A percentile compares a stretch with the other conserved stretches of the same genome.
These are phyloP conservation scores for Megaptera novaeangliae DNA, from an alignment of 2,113 vertebrate species.

Conservation along the genomic window DNA sequence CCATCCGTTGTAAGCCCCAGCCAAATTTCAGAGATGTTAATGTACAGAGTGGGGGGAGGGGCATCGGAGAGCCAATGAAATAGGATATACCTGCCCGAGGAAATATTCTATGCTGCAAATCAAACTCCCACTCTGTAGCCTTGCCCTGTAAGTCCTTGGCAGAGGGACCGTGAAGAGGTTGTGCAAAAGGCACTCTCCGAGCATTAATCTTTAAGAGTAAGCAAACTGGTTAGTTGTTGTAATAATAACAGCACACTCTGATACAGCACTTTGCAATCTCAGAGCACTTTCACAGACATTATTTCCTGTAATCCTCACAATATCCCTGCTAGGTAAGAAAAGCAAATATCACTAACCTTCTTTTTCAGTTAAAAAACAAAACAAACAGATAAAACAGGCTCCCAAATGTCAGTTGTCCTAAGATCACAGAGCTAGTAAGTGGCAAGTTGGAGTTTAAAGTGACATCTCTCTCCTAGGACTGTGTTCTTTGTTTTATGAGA, in stretches of 20 bases:
- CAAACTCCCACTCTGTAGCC: not conserved
- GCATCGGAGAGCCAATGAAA: not conserved
- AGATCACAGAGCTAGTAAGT: constrained; percentile 18
- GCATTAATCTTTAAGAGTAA: constrained; percentile 12
- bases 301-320: constrained; percentile 30
- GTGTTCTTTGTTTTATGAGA: not conserved
- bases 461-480: not conserved
- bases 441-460: not conserved
- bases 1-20: not conserved
- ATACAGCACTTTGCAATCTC: not conserved
- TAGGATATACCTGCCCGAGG: not conserved
- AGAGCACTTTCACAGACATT: constrained; percentile 1
- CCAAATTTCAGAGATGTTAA: not conserved
- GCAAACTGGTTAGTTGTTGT: not conserved
- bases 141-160: constrained; percentile 35
- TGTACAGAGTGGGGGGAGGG: not conserved
- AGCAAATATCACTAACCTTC: constrained; percentile 45
- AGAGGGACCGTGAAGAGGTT: not conserved
- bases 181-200: constrained; percentile 3
- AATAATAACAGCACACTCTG: not conserved
- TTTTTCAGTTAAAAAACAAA: constrained; percentile 2
- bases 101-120: not conserved
- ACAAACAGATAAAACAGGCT: not conserved
- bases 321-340: constrained; percentile 32
- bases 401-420: not conserved